Evolutionary conservation across 2,113 vertebrate species (phyloP).

Genomic region (Pterophyllum scalare): DNA sequence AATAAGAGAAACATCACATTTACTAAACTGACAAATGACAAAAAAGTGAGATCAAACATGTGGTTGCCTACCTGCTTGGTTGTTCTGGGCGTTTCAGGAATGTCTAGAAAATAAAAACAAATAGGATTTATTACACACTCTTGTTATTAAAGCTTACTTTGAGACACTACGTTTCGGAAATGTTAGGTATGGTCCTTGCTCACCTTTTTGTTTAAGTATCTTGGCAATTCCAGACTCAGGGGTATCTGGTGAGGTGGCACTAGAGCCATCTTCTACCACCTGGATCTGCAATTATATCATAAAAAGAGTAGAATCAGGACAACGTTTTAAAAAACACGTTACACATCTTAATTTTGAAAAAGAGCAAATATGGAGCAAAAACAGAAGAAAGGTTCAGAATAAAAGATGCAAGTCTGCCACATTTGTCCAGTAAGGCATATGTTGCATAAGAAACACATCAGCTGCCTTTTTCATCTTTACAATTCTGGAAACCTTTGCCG

Average conservation of each 20-base stretch:
- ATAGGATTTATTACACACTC: not conserved
- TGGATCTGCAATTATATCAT: slow-evolving; percentile 60
- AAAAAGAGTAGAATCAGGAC: not conserved
- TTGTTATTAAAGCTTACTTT: not conserved
- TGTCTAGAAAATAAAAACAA: slow-evolving; percentile 53
- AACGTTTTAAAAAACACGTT: not conserved
- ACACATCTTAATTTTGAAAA: not conserved
- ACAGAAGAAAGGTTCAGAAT: not conserved
- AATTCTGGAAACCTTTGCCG: not conserved
- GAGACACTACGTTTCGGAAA: not conserved
- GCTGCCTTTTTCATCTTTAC: not conserved
- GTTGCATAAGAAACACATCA: not conserved
- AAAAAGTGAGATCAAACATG: not conserved
- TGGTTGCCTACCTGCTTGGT: slow-evolving; percentile 65
- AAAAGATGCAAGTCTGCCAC: not conserved
- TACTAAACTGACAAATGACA: not conserved
- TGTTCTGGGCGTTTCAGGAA: slow-evolving; percentile 70
- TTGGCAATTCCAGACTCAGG: slow-evolving; percentile 58
- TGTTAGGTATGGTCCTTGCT: not conserved
- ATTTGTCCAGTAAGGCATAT: not conserved
- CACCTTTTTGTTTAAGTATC: slow-evolving; percentile 67
- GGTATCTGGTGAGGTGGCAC: slow-evolving; percentile 69
- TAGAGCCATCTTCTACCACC: slow-evolving; percentile 68
- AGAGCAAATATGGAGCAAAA: not conserved
- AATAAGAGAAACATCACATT: not conserved